phyloP scores from a whole-genome alignment of 1,140 invertebrate genomes.

The Meloidogyne chitwoodi region DNA sequence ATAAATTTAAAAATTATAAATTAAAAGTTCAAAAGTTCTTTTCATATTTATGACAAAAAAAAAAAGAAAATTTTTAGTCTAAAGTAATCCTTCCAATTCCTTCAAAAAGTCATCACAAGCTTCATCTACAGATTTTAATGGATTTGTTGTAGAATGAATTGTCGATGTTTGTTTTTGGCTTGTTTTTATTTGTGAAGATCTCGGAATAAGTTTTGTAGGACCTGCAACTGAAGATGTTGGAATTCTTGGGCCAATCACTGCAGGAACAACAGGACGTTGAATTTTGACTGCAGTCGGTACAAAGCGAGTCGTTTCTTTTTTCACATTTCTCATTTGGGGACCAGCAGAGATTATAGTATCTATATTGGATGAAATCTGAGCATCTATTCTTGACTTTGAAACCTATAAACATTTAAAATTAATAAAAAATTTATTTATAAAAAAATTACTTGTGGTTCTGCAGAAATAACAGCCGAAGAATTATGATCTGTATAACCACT shows the following conservation, averaged over 20 bases:
- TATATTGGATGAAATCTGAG: not conserved
- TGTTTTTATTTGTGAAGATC: not conserved
- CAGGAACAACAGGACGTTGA: constrained; percentile 14
- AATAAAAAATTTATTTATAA: not conserved
- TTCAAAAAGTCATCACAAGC: constrained; percentile 28
- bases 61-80: not conserved
- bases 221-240: not conserved
- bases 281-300: constrained; percentile 24
- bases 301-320: constrained; percentile 26
- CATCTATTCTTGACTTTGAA: constrained; percentile 8
- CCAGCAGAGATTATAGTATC: constrained; percentile 16
- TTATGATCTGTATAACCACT: not conserved
- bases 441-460: constrained; percentile 6
- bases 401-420: constrained; percentile 11
- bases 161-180: not conserved
- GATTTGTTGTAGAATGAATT: not conserved
- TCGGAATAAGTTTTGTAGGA: constrained; percentile 4
- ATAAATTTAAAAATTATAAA: not conserved
- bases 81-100: constrained; percentile 22
- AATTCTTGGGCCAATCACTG: not conserved
- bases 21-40: too few relatives aligned
- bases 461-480: constrained; percentile 13
- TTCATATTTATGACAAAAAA: too few relatives aligned
- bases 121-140: constrained; percentile 19
- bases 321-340: constrained; percentile 30